phyloP scores from a whole-genome alignment of 2,888 invertebrate genomes.

The Eristalinus sepulchralis region DNA sequence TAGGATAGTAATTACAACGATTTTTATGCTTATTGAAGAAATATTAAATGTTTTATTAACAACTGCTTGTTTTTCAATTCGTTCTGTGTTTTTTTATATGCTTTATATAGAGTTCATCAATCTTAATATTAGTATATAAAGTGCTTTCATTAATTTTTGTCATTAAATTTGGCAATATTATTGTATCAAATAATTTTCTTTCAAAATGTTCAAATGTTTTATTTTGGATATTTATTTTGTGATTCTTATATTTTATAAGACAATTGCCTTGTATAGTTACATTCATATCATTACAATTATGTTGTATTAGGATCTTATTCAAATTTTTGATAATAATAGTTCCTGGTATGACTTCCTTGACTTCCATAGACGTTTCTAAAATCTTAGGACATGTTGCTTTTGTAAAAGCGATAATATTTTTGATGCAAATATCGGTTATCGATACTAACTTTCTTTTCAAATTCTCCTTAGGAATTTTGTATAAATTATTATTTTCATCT shows the following conservation, averaged over 20 bases:
- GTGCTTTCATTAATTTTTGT: not conserved
- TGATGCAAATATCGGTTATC: slow-evolving; percentile 14
- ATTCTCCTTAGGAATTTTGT: not conserved
- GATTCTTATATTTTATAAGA: not conserved
- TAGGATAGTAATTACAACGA: not conserved
- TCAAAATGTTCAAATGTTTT: not conserved
- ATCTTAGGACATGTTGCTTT: slow-evolving; percentile 4
- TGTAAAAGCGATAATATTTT: slow-evolving; percentile 5
- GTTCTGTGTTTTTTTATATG: not conserved
- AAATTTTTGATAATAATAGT: not conserved
- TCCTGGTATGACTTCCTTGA: not conserved
- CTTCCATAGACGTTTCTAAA: not conserved
- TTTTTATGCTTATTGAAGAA: not conserved
- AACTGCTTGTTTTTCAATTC: not conserved
- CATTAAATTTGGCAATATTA: not conserved
- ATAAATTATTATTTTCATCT: not conserved
- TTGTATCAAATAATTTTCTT: not conserved
- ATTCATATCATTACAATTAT: not conserved
- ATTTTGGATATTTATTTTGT: not conserved
- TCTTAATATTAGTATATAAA: not conserved
- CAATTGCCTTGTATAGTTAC: too few relatives aligned
- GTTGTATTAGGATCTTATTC: not conserved
- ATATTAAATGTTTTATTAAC: not conserved
- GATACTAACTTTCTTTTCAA: not conserved
- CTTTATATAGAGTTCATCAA: not conserved